Evolutionary conservation across 1,140 invertebrate species (phyloP), one percentile per base, ranked within the genome.

Genomic region (Liolophura sinensis): DNA sequence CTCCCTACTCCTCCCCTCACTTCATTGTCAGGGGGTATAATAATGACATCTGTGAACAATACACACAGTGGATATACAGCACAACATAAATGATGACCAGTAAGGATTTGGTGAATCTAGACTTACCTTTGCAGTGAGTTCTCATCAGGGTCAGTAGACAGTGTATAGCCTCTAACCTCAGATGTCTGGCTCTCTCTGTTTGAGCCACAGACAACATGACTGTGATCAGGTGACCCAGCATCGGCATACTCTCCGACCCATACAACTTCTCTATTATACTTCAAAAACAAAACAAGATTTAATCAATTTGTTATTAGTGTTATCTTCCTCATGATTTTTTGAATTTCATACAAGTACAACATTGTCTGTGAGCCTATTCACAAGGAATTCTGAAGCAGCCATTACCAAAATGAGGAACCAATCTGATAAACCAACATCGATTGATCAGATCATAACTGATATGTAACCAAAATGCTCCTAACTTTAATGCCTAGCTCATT

Each of bases 201-300:
- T 79, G 71, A 12, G 74, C 74, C n/a, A 81, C 51, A 57, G 69
- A 68, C 16, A 81, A 68, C 50, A 81, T 49, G 7, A 76, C 63
- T 16, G 79, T 77, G 14, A 79, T 73, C 49, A 74, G 69, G 60
- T 76, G 72, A 16, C 79, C 79, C 16, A 81, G 68, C 1, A 74
- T 55, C 27, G 79, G 75, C 12, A 81, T 56, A 67, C 70, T 73
- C 47, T 61, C 59, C 12, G 71, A 59, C 12, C 68, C 60, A 62
- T 75, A 81, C 18, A 79, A 46, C 18, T 66, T 67, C 54, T 70
- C 64, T 20, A 76, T 64, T 12, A 77, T 68, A 48, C 75, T 77
- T 64, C 47, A 73, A 69, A 14, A 64, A 15, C 3, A 40, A 40
- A 40, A 40, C 3, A 40, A 5, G 31, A n/a, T n/a, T n/a, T n/a